A percentile compares a stretch with the other conserved stretches of the same genome.
These are phyloP conservation scores for Lacerta viridis DNA, from an alignment of 2,797 vertebrate genomes.

Conservation along the genomic window DNA sequence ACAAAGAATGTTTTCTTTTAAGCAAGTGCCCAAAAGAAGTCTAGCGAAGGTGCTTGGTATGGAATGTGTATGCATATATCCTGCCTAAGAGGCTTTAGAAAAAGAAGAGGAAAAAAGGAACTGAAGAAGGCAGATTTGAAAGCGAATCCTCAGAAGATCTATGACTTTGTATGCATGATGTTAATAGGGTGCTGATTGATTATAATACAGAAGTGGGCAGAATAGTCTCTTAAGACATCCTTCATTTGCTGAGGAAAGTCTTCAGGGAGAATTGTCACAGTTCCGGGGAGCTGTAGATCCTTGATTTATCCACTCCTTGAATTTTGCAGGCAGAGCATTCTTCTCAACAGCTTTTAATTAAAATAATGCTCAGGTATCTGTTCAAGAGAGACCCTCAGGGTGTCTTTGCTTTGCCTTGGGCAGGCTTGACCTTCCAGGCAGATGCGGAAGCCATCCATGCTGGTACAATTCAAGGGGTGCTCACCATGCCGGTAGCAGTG, in stretches of 20 bases:
- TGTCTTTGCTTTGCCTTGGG: background rate
- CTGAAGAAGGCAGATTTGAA: background rate
- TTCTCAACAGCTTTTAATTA: background rate
- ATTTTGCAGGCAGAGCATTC: background rate
- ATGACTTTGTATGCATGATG: rapidly evolving
- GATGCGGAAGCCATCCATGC: background rate
- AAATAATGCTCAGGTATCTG: background rate
- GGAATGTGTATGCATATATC: background rate
- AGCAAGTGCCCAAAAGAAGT: no score
- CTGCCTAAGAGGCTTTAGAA: background rate
- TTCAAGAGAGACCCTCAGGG: background rate
- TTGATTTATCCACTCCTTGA: background rate
- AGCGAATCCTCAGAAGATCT: slow-evolving; percentile 3
- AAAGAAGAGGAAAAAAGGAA: background rate
- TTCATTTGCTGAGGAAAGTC: slow-evolving; percentile 14
- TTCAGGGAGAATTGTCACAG: background rate
- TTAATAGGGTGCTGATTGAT: slow-evolving; percentile 27
- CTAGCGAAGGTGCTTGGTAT: no score
- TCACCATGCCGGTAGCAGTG: no score
- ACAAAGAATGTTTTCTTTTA: no score
- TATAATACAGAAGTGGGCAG: slow-evolving; percentile 25
- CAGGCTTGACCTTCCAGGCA: background rate
- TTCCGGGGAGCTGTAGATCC: slow-evolving; percentile 10
- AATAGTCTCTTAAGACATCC: background rate
- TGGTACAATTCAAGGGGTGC: background rate